Evolutionary conservation across 1,140 invertebrate species (phyloP).

Genomic region (Frieseomelitta varia): DNA sequence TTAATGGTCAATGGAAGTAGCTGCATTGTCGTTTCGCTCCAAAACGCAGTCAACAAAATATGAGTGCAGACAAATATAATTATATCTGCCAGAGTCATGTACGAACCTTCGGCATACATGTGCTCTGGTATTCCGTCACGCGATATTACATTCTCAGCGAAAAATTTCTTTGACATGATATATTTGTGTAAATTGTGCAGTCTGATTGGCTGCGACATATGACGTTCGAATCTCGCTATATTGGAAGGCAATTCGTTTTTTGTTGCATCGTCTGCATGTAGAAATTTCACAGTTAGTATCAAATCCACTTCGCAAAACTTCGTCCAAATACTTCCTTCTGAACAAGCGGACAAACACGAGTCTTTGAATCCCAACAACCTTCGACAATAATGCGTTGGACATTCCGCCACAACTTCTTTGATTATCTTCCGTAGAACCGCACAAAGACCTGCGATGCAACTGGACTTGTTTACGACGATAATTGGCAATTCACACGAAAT

Average conservation of each 20-base stretch:
- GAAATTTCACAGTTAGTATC: slow-evolving; percentile 82
- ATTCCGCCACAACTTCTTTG: slow-evolving; percentile 72
- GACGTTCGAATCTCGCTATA: slow-evolving; percentile 90
- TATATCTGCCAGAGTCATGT: slow-evolving; percentile 92
- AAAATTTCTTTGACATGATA: slow-evolving; percentile 83
- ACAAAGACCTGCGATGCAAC: slow-evolving; percentile 87
- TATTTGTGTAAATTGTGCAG: slow-evolving; percentile 94
- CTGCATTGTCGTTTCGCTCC: slow-evolving; percentile 79
- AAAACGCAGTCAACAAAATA: slow-evolving; percentile 84
- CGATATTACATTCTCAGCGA: slow-evolving; percentile 58
- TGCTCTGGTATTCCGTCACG: slow-evolving; percentile 81
- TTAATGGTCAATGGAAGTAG: slow-evolving; percentile 85
- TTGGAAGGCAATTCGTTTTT: slow-evolving; percentile 83
- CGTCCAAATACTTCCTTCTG: slow-evolving; percentile 94
- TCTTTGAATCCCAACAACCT: slow-evolving; percentile 89
- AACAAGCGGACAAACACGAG: slow-evolving; percentile 90
- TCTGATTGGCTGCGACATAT: slow-evolving; percentile 91
- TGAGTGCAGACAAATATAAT: slow-evolving; percentile 89
- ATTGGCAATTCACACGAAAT: slow-evolving; percentile 83
- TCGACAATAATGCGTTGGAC: slow-evolving; percentile 76
- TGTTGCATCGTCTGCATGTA: slow-evolving; percentile 35
- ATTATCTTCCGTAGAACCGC: slow-evolving; percentile 87
- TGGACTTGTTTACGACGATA: slow-evolving; percentile 83
- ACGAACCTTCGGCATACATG: slow-evolving; percentile 91
- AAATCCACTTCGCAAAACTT: slow-evolving; percentile 95